phyloP scores from a whole-genome alignment of 1,140 invertebrate genomes.

The Hermatobates lingyangjiaoensis region DNA sequence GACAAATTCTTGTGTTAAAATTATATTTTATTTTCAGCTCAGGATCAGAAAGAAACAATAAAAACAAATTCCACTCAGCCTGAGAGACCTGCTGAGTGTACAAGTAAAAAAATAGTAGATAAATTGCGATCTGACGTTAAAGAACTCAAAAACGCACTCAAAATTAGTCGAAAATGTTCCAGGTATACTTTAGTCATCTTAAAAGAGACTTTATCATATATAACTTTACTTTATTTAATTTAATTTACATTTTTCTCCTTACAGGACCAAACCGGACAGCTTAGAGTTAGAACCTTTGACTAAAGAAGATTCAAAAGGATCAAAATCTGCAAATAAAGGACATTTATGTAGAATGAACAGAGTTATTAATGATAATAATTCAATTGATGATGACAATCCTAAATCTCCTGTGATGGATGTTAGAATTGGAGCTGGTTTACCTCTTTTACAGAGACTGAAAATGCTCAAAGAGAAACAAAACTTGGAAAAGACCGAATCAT shows the following conservation, averaged over 20 bases:
- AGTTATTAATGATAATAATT: slow-evolving; percentile 42
- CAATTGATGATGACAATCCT: slow-evolving; percentile 27
- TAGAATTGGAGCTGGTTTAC: slow-evolving; percentile 43
- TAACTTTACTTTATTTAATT: slow-evolving; percentile 3
- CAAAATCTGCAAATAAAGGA: slow-evolving; percentile 25
- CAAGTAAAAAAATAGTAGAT: slow-evolving; percentile 56
- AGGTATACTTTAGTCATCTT: slow-evolving; percentile 11
- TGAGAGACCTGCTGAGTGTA: slow-evolving; percentile 13
- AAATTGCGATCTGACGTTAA: slow-evolving; percentile 67
- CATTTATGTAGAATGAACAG: slow-evolving; percentile 44
- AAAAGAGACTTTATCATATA: slow-evolving; percentile 3
- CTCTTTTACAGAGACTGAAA: slow-evolving; percentile 44
- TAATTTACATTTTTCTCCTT: neutral
- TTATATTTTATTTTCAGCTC: neutral
- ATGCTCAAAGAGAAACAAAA: slow-evolving; percentile 71
- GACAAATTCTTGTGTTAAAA: too few relatives aligned
- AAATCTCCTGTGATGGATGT: slow-evolving; percentile 29
- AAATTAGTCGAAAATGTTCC: slow-evolving; percentile 33
- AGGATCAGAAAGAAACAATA: neutral
- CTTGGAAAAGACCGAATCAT: slow-evolving; percentile 28
- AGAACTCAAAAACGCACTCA: slow-evolving; percentile 42
- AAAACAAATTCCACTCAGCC: neutral
- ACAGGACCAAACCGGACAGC: slow-evolving; percentile 31
- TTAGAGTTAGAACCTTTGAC: slow-evolving; percentile 44
- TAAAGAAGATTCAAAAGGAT: slow-evolving; percentile 10